Base-by-base conservation (phyloP, 2,113 vertebrate genomes). In the Nycticryphes semicollaris region DNA sequence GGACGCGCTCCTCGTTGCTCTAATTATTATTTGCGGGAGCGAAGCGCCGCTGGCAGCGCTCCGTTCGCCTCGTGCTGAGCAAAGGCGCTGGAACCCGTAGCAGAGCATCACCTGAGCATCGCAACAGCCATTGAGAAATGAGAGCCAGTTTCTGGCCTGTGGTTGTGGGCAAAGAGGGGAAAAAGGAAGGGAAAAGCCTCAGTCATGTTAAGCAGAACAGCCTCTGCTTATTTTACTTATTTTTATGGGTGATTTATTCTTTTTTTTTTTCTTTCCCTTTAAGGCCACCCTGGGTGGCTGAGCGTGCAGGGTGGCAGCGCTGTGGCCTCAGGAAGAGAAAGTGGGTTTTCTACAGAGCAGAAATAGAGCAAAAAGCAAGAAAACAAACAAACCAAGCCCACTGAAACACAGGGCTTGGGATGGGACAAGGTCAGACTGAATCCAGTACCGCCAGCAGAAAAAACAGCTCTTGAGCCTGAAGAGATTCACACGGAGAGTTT, bases 1-100 rank as follows among this genome's bases (percentile, higher is more conserved):
- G 39, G 39, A 60, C 2, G 1, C 0, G 3, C 4, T 72, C 4
- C 4, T 72, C 4, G 1, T 8, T 22, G 10, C 17, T 79, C 23
- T 23, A 10, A 62, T 85, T 35, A 1, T 4, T 3, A 4, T 25
- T n/a, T 28, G 84, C 69, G 45, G 87, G 31, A 60, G 62, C 3
- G 4, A 45, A 64, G 72, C 28, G 2, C 7, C 0, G 4, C 33
- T 3, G 1, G 79, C 73, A 59, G 63, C 3, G 1, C 2, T 31
- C 0, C 12, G 16, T 30, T 80, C 27, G 77, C 24, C 11, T 1
- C 3, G 1, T 10, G 85, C 68, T 43, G 16, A 28, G 56, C 20
- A 6, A 33, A 66, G 82, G 76, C 2, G 45, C 80, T 27, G 39
- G 28, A 17, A 2, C 2, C 43, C 25, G 2, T 1, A 31, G 54